These are phyloP conservation scores for Phytoseiulus persimilis DNA, from an alignment of 2,888 invertebrate species.

Conservation along the genomic window DNA sequence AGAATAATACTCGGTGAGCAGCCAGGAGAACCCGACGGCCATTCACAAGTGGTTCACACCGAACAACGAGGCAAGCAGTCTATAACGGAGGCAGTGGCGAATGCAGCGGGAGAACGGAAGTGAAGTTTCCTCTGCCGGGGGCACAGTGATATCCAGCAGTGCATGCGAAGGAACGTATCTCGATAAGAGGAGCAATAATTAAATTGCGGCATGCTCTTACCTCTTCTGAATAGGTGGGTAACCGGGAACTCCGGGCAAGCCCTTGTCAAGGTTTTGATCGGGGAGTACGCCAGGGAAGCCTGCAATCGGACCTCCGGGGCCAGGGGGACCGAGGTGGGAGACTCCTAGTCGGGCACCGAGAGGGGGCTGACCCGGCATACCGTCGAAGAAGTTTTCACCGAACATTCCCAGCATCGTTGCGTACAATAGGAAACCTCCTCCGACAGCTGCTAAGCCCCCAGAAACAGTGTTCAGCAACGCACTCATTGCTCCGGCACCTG, in stretches of 20 bases:
- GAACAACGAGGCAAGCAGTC: background rate
- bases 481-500: constrained; percentile 36
- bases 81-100: background rate
- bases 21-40: background rate
- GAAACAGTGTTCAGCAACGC: constrained; percentile 26
- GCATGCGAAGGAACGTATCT: background rate
- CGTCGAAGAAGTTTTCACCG: constrained; percentile 26
- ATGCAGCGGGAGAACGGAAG: background rate
- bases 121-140: background rate
- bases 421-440: constrained; percentile 27
- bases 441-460: constrained; percentile 26
- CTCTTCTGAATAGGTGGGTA: constrained; percentile 34
- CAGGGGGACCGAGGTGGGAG: background rate
- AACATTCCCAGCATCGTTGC: constrained; percentile 35
- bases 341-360: background rate
- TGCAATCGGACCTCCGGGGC: constrained; percentile 6
- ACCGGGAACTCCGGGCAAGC: constrained; percentile 10
- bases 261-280: background rate
- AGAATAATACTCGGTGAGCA: background rate
- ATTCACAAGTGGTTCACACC: background rate
- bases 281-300: constrained; percentile 6
- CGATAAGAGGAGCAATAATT: background rate
- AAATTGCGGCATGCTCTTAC: constrained; percentile 6
- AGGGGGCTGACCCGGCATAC: background rate
- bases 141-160: background rate